Evolutionary conservation across 2,797 vertebrate genomes (phyloP), one percentile per base, ranked within the genome.

Genomic region (Falco concolor): DNA sequence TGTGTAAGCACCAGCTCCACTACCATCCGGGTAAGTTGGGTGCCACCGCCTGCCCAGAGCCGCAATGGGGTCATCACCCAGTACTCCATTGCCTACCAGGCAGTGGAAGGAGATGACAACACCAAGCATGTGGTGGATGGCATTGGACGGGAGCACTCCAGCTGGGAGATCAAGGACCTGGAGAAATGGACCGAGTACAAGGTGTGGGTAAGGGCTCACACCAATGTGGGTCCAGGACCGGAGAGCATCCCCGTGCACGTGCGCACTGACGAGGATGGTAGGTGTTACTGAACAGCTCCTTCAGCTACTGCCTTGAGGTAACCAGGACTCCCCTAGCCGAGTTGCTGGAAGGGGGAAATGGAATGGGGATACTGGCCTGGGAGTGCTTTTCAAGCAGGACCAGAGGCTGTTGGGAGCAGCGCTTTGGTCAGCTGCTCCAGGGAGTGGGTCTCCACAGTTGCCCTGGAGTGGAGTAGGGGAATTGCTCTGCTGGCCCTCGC

Each of bases 131-230:
- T 99, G 97, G 98, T 99, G 98, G 96, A 98, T 47, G 98, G 98
- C 98, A 99, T 99, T 97, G 97, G 98, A 59, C 98, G 98, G 9
- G 98, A 99, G 36, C 98, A 98, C 94, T 98, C 98, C 97, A 99
- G 98, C 98, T 98, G 98, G 97, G 98, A 99, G 97, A 98, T 99
- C 98, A 98, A 98, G 91, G 98, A 98, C 96, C 98, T 99, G 98
- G 99, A 99, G 98, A 99, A 99, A 98, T 99, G 99, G 99, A 99
- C 99, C 47, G 99, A 99, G 98, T 99, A 99, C 98, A 98, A 98
- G 98, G 99, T 99, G 98, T 99, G 99, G 99, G 99, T 99, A 96
- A 98, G 99, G 98, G 99, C 99, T 47, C 99, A 99, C 98, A 99
- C 99, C 10, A 98, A 99, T 38, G 99, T 99, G 97, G 99, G 99